Percentiles rank a stretch among this genome's conserved stretches.
Conservation (phyloP, 2,113 vertebrate genomes). For the Macrotus californicus region DNA sequence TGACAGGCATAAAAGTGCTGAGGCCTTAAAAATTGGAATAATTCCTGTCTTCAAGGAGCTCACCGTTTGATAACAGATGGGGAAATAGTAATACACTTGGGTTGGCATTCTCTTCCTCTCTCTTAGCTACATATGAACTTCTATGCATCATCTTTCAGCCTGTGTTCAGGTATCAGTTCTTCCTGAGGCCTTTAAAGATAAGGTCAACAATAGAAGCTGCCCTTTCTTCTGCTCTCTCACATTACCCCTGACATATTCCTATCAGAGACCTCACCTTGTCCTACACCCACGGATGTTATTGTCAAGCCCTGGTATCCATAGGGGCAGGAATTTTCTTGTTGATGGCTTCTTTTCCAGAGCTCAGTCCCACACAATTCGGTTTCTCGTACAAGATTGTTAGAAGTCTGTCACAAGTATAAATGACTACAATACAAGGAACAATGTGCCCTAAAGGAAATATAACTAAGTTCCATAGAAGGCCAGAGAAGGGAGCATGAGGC, state of each 20-base stretch:
- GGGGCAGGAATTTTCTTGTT: not conserved
- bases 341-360: not conserved
- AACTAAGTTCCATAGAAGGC: not conserved
- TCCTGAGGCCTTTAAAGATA: not conserved
- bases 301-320: not conserved
- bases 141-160: too few relatives aligned
- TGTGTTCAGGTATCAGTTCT: not conserved
- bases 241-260: not conserved
- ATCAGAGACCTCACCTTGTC: not conserved
- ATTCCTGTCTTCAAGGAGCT: not conserved
- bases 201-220: too few relatives aligned
- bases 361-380: not conserved
- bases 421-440: not conserved
- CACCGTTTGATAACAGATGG: not conserved
- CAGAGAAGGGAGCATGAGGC: not conserved
- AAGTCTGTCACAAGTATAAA: not conserved
- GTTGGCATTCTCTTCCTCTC: not conserved
- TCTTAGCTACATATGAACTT: not conserved
- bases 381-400: not conserved
- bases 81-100: fast-evolving
- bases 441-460: not conserved
- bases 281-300: not conserved
- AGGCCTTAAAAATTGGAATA: not conserved
- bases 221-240: not conserved
- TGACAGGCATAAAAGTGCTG: not conserved